A percentile compares a stretch with the other conserved stretches of the same genome.
Conservation (phyloP, 2,113 vertebrate genomes). For the Ctenomys sociabilis region DNA sequence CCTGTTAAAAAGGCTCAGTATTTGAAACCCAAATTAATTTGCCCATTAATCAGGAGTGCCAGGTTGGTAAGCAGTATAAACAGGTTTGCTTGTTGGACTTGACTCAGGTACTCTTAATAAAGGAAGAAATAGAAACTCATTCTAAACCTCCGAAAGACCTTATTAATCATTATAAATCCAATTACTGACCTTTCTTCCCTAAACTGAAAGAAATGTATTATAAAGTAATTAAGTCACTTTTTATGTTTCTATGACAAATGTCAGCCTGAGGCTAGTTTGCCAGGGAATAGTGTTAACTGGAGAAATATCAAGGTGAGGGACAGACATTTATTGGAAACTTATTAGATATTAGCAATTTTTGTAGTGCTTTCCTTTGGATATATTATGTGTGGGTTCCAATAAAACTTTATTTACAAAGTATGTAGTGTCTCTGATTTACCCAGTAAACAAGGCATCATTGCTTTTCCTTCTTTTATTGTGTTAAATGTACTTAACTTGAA, state of each 20-base stretch:
- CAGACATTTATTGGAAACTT: neutral
- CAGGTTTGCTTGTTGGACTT: neutral
- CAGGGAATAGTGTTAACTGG: neutral
- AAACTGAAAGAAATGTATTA: neutral
- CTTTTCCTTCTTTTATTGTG: neutral
- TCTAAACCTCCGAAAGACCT: neutral
- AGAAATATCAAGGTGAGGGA: neutral
- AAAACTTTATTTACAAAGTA: neutral
- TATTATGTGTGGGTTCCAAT: neutral
- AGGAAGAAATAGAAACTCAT: conserved; percentile 28
- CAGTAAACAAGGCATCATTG: neutral
- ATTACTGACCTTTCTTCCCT: neutral
- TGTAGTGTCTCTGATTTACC: neutral
- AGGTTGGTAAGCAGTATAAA: neutral
- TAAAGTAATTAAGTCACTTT: neutral
- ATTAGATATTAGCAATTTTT: neutral
- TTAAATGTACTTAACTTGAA: neutral
- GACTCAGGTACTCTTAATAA: neutral
- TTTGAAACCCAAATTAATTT: conserved; percentile 48
- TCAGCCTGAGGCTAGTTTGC: neutral
- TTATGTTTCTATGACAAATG: neutral
- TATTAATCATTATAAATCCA: conserved; percentile 10
- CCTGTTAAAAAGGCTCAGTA: conserved; percentile 16
- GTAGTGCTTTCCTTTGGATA: neutral
- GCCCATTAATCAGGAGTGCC: neutral